Base-by-base conservation (phyloP, 2,797 vertebrate species). In the Sciurus carolinensis region DNA sequence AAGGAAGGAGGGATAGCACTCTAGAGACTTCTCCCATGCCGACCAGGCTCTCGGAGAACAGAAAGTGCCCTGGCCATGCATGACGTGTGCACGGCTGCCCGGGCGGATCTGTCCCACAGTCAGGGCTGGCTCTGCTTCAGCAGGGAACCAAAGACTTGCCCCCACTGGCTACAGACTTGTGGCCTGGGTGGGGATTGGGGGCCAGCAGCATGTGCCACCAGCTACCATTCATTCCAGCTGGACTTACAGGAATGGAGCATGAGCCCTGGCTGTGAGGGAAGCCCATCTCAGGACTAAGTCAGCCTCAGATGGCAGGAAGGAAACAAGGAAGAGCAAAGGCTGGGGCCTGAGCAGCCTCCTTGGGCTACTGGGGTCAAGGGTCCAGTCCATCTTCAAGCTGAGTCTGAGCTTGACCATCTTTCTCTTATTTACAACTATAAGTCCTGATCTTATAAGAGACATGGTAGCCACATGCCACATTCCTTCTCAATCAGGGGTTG, bases 381-480 rank as follows among this genome's bases (percentile, higher is more conserved):
- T 33, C 44, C 15, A 1, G 14, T 6, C 36, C 30, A 17, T 42
- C 44, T 57, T 75, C 39, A 76, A 39, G 66, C 24, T 0, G 15
- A 66, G 33, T 54, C 42, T 39, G n/a, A 67, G 47, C 33, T 7
- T 18, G 81, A 36, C 12, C 52, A 67, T 52, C 14, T 85, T 18
- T 44, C 57, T 69, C 76, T 82, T 42, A 81, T 20, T 59, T 8
- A 20, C 7, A 33, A 42, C 30, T 13, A 4, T 36, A 30, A 66
- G 24, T 26, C 12, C 44, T 50, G 26, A 83, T 20, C 75, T 59
- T 12, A 10, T 5, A 95, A 59, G 44, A 24, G 9, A 64, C 0
- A 1, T 0, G 3, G 64, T 15, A 90, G 87, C 39, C 71, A 39
- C 1, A 18, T 0, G 1, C 26, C 28, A 20, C 9, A 6, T 0